Evolutionary conservation across 2,888 invertebrate species (phyloP).

Genomic region (Cyclophora punctaria): DNA sequence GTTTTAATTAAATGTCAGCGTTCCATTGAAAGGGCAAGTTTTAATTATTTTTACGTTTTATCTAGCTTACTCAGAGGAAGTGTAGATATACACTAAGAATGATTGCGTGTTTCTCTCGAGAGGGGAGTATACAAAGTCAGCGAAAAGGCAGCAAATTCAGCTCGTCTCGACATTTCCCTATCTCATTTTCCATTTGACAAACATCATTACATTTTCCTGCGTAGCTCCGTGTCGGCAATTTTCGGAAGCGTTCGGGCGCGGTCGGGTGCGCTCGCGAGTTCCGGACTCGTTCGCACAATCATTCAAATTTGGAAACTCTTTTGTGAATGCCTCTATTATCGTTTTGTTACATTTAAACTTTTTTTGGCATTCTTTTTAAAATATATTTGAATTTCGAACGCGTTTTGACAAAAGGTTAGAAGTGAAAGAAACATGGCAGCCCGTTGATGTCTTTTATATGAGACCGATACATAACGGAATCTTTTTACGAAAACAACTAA

Average conservation of each 20-base stretch:
- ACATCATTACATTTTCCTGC: constrained; percentile 73
- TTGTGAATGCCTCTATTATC: constrained; percentile 15
- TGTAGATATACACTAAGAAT: too few relatives aligned
- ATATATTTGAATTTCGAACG: too few relatives aligned
- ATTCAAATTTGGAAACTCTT: constrained; percentile 34
- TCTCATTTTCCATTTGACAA: constrained; percentile 76
- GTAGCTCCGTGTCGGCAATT: constrained; percentile 50
- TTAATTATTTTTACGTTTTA: constrained; percentile 35
- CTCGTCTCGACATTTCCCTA: constrained; percentile 67
- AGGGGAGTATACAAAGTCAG: constrained; percentile 32
- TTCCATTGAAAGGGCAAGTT: constrained; percentile 51
- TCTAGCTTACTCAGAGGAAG: too few relatives aligned
- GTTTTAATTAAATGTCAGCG: constrained; percentile 64
- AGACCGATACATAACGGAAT: too few relatives aligned
- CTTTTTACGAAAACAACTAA: too few relatives aligned
- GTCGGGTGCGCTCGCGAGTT: constrained; percentile 46
- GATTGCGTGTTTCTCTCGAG: background rate
- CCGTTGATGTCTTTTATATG: too few relatives aligned
- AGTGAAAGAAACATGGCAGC: too few relatives aligned
- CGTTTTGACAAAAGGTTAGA: too few relatives aligned
- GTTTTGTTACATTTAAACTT: constrained; percentile 3
- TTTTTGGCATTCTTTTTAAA: background rate
- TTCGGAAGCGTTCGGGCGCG: constrained; percentile 50
- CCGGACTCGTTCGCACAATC: constrained; percentile 35
- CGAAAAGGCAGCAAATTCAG: constrained; percentile 61